Conservation (phyloP, 2,113 vertebrate species). For the Nesoenas mayeri region DNA sequence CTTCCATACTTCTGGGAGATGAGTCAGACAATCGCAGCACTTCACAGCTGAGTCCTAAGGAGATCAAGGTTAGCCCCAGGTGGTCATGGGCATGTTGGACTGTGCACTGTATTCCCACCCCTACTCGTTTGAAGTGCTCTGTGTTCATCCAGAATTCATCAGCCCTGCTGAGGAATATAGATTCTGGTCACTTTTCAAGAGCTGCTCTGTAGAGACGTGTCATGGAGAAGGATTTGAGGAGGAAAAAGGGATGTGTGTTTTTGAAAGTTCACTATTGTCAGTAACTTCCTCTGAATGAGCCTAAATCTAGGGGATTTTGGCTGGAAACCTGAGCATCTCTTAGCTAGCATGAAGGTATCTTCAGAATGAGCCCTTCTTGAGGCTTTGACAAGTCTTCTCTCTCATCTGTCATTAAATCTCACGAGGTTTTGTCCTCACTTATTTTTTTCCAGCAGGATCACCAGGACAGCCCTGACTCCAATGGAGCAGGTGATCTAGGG, state of each 20-base stretch:
- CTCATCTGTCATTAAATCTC: background rate
- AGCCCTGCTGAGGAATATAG: background rate
- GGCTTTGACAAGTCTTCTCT: background rate
- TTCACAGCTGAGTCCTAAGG: conserved; percentile 79
- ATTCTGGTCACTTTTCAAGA: conserved; percentile 2
- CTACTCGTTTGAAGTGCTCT: background rate
- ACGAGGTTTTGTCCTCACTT: background rate
- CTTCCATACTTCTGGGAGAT: conserved; percentile 89
- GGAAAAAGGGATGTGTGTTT: background rate
- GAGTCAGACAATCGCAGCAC: conserved; percentile 86
- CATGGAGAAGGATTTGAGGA: background rate
- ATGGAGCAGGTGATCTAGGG: conserved; percentile 18
- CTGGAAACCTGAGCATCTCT: background rate
- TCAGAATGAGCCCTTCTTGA: background rate
- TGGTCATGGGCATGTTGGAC: background rate
- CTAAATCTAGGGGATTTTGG: background rate
- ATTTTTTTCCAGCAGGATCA: conserved; percentile 49
- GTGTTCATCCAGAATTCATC: background rate
- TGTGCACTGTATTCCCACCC: background rate
- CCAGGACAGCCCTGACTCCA: conserved; percentile 55
- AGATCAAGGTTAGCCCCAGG: conserved; percentile 79
- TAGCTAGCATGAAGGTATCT: background rate
- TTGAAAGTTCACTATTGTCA: background rate
- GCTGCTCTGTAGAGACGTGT: background rate
- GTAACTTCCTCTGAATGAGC: background rate